These are phyloP conservation scores for Ophion obscuratus DNA, from an alignment of 2,888 invertebrate genomes.

Conservation along the genomic window DNA sequence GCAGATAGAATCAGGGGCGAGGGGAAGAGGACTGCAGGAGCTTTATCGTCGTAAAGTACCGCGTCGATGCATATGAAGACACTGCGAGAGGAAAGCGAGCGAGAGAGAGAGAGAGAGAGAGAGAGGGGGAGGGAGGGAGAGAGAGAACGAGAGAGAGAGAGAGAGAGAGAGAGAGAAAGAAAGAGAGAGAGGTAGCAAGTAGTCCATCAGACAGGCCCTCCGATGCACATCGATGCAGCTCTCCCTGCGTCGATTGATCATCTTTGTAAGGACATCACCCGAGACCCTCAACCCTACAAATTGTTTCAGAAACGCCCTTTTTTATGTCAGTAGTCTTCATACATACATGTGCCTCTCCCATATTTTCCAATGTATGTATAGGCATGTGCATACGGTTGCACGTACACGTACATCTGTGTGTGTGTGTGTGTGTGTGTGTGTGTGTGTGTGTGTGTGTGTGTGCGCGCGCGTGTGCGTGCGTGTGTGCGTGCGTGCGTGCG, in stretches of 20 bases:
- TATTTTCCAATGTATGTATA: conserved; percentile 6
- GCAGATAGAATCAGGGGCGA: background rate
- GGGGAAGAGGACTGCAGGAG: background rate
- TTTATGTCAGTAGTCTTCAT: background rate
- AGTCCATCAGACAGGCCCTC: conserved; percentile 48
- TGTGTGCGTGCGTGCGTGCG: too few species aligned
- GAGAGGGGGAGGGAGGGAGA: background rate
- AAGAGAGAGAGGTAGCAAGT: background rate
- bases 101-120: background rate
- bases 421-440: conserved; percentile 8
- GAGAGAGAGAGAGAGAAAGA: background rate
- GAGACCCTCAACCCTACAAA: background rate
- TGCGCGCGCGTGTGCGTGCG: too few species aligned
- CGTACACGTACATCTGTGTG: background rate
- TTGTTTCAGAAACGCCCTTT: conserved; percentile 5
- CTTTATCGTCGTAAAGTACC: conserved; percentile 66
- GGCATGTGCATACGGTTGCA: too few species aligned
- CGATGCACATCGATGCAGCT: conserved; percentile 57
- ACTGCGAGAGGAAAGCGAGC: conserved; percentile 5
- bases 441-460: too few species aligned
- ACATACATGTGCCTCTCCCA: background rate
- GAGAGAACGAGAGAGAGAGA: background rate
- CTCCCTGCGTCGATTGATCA: conserved; percentile 22
- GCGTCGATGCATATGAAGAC: conserved; percentile 63
- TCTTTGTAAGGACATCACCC: background rate